Percentiles rank a stretch among this genome's conserved stretches.
Evolutionary conservation across 2,888 invertebrate species (phyloP).

Genomic region (Folsomia candida): DNA sequence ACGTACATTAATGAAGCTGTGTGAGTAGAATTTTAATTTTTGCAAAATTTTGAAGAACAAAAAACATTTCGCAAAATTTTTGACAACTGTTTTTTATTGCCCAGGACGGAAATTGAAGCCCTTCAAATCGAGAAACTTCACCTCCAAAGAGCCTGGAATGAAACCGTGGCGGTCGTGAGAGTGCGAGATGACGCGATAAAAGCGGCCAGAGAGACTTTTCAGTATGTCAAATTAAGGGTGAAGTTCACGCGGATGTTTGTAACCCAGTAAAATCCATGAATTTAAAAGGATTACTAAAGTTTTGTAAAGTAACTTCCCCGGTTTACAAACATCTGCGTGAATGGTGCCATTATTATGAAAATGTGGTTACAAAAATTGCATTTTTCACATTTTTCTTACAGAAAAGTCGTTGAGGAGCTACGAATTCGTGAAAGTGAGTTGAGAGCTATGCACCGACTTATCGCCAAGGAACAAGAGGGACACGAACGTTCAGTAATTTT

Average conservation of each 20-base stretch:
- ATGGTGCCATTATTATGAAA: too few species aligned
- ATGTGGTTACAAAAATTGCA: too few species aligned
- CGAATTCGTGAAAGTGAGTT: slow-evolving; percentile 43
- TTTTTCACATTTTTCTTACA: too few species aligned
- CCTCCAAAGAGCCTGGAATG: slow-evolving; percentile 49
- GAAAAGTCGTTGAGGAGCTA: slow-evolving; percentile 38
- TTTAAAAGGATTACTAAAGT: background rate
- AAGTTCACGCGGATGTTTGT: too few species aligned
- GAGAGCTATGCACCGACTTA: slow-evolving; percentile 37
- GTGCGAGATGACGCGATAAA: slow-evolving; percentile 47
- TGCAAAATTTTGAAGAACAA: too few species aligned
- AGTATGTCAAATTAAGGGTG: slow-evolving; percentile 13
- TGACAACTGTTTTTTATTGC: background rate
- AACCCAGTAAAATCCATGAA: too few species aligned
- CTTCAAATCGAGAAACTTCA: slow-evolving; percentile 50
- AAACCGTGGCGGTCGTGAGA: slow-evolving; percentile 48
- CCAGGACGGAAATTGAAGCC: slow-evolving; percentile 47
- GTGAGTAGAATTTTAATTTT: slow-evolving; percentile 26
- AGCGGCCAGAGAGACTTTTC: slow-evolving; percentile 43
- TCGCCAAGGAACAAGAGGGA: slow-evolving; percentile 46
- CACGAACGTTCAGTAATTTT: slow-evolving; percentile 44
- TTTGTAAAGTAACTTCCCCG: background rate
- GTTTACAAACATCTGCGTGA: too few species aligned
- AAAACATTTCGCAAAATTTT: background rate
- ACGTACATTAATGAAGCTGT: slow-evolving; percentile 46